Conservation (phyloP, 2,888 invertebrate genomes). For the Allygus modestus region DNA sequence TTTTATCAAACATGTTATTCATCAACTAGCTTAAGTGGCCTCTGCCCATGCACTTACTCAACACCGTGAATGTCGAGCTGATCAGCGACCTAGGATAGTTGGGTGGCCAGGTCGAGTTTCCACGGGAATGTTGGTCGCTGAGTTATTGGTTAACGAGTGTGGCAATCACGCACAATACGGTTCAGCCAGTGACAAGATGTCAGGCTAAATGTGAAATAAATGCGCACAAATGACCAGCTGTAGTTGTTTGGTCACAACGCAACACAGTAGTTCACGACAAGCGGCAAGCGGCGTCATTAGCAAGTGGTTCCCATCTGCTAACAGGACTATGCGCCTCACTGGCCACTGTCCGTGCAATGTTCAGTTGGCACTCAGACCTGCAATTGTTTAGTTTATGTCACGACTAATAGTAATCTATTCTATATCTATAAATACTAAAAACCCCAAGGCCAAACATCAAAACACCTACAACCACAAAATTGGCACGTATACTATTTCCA, state of each 20-base stretch:
- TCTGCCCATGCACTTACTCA: no score
- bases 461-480: no score
- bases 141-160: conserved; percentile 1
- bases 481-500: no score
- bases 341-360: neutral
- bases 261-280: conserved; percentile 23
- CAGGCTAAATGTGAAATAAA: conserved; percentile 36
- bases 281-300: conserved; percentile 29
- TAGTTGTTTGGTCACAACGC: conserved; percentile 21
- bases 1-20: no score
- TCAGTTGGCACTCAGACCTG: conserved; percentile 20
- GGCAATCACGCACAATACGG: neutral
- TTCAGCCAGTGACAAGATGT: conserved; percentile 9
- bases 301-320: conserved; percentile 29
- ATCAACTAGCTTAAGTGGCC: no score
- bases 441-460: no score
- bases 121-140: neutral
- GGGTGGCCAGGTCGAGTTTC: neutral
- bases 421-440: no score
- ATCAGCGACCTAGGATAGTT: no score
- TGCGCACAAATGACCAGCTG: conserved; percentile 25
- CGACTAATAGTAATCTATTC: no score
- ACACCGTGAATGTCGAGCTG: no score
- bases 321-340: neutral
- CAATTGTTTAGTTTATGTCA: no score